Base-by-base conservation (phyloP, 2,113 vertebrate species). In the Thinocorus orbignyianus region DNA sequence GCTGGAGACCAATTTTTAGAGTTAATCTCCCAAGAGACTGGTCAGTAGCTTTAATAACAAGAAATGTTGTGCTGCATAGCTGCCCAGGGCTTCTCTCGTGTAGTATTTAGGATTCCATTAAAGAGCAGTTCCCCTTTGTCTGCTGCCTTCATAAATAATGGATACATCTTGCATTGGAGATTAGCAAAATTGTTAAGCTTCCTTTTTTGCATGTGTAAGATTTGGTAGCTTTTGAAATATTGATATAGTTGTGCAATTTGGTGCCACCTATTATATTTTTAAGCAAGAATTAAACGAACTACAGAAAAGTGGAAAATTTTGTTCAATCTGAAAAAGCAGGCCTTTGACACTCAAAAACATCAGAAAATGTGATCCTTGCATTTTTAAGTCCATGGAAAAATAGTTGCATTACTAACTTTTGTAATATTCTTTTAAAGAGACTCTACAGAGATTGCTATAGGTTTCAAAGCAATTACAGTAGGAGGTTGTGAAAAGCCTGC, bases 111-210 rank as follows among this genome's bases (percentile, higher is more conserved):
- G 79, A 97, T 95, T 97, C 95, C 54, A 76, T 95, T 96, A 95
- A 94, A 96, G 30, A 73, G 55, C 92, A 95, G 88, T 71, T 91
- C 96, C 90, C 85, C 88, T 97, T 95, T 94, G 91, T 95, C 93
- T 92, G 80, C 95, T 94, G 88, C 85, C 77, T 92, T 98, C 96
- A 97, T 98, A 95, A 97, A 98, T 98, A 98, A 98, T 97, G 88
- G 88, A 98, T 97, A 88, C 42, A 51, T 90, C 77, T 88, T 97
- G 92, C 95, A 97, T 96, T 97, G 97, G 92, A 97, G 95, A 97
- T 97, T 96, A 97, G 95, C 95, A 94, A 96, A 96, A 98, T 77
- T 85, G 42, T 92, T 96, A 97, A 96, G 78, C 81, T 92, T 94
- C 86, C 73, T 95, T 96, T 97, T 95, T 91, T 87, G 42, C 93